phyloP scores from a whole-genome alignment of 2,888 invertebrate genomes.

The Scrobipalpa costella region DNA sequence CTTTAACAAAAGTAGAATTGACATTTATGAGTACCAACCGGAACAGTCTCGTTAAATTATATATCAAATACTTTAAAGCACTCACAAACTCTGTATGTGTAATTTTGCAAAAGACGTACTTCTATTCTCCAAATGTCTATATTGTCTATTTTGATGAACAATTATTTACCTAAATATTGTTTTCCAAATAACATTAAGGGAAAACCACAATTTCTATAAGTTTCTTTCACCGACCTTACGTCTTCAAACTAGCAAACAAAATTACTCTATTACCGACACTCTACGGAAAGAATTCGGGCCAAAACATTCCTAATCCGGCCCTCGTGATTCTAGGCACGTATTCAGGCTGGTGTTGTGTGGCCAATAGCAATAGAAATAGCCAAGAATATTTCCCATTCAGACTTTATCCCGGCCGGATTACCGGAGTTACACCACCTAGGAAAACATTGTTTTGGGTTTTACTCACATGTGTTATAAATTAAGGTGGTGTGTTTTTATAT shows the following conservation, averaged over 20 bases:
- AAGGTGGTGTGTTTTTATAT: neutral
- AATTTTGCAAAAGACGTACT: no score
- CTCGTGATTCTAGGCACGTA: neutral
- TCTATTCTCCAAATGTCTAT: no score
- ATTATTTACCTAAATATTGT: no score
- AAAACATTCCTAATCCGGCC: constrained; percentile 2
- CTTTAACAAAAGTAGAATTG: no score
- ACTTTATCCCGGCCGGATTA: constrained; percentile 5
- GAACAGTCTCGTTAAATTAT: no score
- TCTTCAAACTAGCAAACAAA: neutral
- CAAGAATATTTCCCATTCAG: constrained; percentile 20
- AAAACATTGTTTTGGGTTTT: constrained; percentile 10
- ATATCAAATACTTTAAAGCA: no score
- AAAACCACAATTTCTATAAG: no score
- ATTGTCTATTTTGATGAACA: no score
- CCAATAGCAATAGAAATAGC: neutral
- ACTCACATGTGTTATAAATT: neutral
- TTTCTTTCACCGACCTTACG: neutral
- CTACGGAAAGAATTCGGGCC: neutral
- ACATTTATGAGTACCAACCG: no score
- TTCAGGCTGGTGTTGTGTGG: constrained; percentile 7
- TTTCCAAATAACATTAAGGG: no score
- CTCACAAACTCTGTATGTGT: no score
- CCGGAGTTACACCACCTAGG: constrained; percentile 20
- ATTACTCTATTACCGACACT: neutral